Evolutionary conservation across 2,113 vertebrate genomes (phyloP).

Genomic region (Oncorhynchus nerka): DNA sequence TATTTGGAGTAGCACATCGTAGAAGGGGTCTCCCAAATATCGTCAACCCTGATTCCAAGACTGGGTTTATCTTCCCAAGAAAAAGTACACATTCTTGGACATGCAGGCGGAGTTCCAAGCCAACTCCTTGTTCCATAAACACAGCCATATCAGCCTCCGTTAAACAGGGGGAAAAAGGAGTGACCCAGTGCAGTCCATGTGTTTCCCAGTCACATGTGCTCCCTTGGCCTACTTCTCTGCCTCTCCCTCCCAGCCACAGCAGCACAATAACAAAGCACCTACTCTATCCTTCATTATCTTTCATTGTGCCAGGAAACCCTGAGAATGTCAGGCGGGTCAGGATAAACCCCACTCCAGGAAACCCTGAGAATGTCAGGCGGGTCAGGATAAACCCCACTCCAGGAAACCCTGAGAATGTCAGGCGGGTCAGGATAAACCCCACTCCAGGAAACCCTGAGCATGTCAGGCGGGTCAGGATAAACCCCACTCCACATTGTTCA

Average conservation of each 20-base stretch:
- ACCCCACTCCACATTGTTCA: conserved; percentile 7
- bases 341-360: conserved; percentile 17
- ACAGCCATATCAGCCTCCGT: conserved; percentile 44
- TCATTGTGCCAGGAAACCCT: conserved; percentile 50
- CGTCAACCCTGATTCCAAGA: conserved; percentile 31
- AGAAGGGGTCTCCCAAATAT: neutral
- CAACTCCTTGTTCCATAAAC: conserved; percentile 56
- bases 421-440: too few relatives aligned
- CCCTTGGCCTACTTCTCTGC: conserved; percentile 55
- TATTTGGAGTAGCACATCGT: neutral
- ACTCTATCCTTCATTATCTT: conserved; percentile 49
- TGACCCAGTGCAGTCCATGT: conserved; percentile 64
- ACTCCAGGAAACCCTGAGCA: conserved; percentile 47
- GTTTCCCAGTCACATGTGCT: conserved; percentile 71
- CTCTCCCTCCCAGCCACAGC: conserved; percentile 52
- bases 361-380: too few relatives aligned
- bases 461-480: conserved; percentile 30
- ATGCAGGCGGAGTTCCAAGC: conserved; percentile 21
- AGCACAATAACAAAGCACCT: conserved; percentile 54
- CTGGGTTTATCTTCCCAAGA: conserved; percentile 40
- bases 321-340: conserved; percentile 33
- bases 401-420: too few relatives aligned
- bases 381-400: too few relatives aligned
- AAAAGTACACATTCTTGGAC: neutral
- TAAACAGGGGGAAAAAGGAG: conserved; percentile 25